phyloP scores from a whole-genome alignment of 2,888 invertebrate genomes.

The Thymelicus lineola region DNA sequence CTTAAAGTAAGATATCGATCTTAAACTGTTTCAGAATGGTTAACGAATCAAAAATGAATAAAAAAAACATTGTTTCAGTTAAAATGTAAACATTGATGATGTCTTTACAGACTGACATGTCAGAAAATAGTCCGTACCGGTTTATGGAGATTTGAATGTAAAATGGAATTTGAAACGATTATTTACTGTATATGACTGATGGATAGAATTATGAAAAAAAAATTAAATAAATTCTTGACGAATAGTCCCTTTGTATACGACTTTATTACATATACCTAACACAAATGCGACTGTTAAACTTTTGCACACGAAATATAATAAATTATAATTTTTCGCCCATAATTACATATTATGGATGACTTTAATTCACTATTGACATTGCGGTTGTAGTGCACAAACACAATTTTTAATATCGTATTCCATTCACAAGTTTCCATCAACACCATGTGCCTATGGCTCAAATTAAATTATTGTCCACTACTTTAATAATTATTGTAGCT shows the following conservation, averaged over 20 bases:
- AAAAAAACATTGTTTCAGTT: too few species aligned
- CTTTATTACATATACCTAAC: background rate
- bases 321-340: background rate
- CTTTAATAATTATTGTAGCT: background rate
- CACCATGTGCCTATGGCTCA: background rate
- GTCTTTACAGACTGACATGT: background rate
- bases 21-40: background rate
- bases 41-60: background rate
- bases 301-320: background rate
- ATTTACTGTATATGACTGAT: background rate
- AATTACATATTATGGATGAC: slow-evolving; percentile 1
- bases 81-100: background rate
- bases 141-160: background rate
- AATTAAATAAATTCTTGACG: background rate
- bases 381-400: background rate
- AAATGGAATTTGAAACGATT: background rate
- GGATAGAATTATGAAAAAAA: background rate
- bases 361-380: slow-evolving; percentile 5
- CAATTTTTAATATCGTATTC: background rate
- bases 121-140: too few species aligned
- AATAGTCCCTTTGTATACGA: background rate
- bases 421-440: background rate
- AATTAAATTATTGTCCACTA: slow-evolving; percentile 30
- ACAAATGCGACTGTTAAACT: background rate
- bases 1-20: slow-evolving; percentile 2